phyloP scores from a whole-genome alignment of 2,888 invertebrate species.

The Amphipoea lucens region DNA sequence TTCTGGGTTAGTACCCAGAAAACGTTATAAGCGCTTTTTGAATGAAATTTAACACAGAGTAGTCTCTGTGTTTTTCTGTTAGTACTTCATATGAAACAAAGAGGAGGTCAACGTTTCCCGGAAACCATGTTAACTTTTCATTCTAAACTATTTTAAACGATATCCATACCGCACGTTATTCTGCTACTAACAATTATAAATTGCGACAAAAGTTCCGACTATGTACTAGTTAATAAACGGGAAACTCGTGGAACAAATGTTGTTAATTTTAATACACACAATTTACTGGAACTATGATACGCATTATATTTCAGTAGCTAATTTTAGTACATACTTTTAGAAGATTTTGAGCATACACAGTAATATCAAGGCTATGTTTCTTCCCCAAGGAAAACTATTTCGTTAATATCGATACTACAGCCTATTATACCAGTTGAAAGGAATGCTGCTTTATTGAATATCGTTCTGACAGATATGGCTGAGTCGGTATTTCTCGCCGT shows the following conservation, averaged over 20 bases:
- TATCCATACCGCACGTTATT: not conserved
- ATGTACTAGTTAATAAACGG: not conserved
- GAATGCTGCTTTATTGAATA: conserved; percentile 1
- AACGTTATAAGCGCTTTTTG: too few relatives aligned
- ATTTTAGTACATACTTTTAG: not conserved
- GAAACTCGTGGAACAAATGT: conserved; percentile 12
- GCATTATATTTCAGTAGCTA: not conserved
- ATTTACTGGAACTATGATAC: not conserved
- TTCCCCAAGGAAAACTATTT: too few relatives aligned
- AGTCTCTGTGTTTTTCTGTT: not conserved
- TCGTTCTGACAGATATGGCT: conserved; percentile 6
- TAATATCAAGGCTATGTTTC: too few relatives aligned
- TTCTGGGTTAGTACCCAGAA: too few relatives aligned
- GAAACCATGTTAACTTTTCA: conserved; percentile 16
- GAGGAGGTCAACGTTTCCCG: not conserved
- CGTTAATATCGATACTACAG: too few relatives aligned
- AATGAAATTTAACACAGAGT: too few relatives aligned
- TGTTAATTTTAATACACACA: conserved; percentile 3
- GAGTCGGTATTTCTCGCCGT: conserved; percentile 3
- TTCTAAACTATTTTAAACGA: conserved; percentile 2
- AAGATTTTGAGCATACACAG: not conserved
- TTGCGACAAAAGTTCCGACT: conserved; percentile 16
- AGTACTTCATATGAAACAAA: not conserved
- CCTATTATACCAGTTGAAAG: not conserved
- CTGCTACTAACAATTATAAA: conserved; percentile 14